Base-by-base conservation (phyloP, 2,113 vertebrate species). In the Leiothrix lutea region DNA sequence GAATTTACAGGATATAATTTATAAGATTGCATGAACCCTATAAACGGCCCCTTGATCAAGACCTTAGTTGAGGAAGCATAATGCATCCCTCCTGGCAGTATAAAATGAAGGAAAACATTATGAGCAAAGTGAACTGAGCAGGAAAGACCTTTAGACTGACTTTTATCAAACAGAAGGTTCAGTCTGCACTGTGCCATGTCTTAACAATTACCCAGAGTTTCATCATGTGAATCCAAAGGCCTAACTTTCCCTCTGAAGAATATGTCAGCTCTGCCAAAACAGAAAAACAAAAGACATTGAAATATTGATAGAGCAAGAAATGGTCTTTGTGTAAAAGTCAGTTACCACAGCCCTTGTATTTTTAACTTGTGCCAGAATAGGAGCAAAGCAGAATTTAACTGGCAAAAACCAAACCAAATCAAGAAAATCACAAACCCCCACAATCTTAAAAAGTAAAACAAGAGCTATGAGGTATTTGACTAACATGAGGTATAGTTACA, bases 131-230 rank as follows among this genome's bases (percentile, higher is more conserved):
- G n/a, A 74, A 64, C 19, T 47, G 56, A 92, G 29, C 20, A 53
- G 38, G 8, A 22, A 83, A 88, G 80, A 80, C 48, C 61, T 94
- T 95, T 94, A 79, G 48, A 84, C 23, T 92, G 65, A 92, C 69
- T 95, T 95, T 89, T 91, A 79, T 84, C 69, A 94, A 89, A 65
- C n/a, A 65, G 77, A 79, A 94, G 23, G 35, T 44, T 91, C 86
- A 75, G 92, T 89, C 61, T 75, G 14, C 31, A 22, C 9, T 31
- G 31, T 87, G 73, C 54, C 28, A 45, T 50, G 40, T 75, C n/a
- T 78, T 81, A 73, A 84, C 28, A 78, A 80, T 86, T 91, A 33
- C 31, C n/a, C 40, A 0, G 3, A 86, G 17, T 71, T 91, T 91
- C 80, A 91, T 61, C 53, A 56, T 7, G 15, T 9, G 21, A 42